These are phyloP conservation scores for Zophobas atratus DNA, from an alignment of 1,140 invertebrate genomes.

Conservation along the genomic window DNA sequence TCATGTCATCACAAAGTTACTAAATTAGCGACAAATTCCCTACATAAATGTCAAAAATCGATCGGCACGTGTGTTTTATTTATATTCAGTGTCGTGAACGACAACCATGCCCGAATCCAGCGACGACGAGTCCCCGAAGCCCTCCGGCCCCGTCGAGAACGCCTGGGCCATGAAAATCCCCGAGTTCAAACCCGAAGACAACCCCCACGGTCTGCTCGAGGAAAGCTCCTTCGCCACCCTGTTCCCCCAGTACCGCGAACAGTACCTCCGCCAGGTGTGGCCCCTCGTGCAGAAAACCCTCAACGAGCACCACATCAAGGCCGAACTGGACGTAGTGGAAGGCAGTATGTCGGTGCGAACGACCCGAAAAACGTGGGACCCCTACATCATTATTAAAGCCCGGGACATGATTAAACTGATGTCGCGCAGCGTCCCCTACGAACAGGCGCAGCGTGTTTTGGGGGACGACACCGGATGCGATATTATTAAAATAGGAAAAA, in stretches of 20 bases:
- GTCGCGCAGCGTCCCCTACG: conserved; percentile 96
- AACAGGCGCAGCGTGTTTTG: conserved; percentile 90
- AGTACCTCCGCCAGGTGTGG: conserved; percentile 97
- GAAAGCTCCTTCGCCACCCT: conserved; percentile 81
- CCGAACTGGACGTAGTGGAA: conserved; percentile 95
- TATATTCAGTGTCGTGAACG: too few relatives aligned
- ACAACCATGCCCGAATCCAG: conserved; percentile 56
- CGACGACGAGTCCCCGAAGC: conserved; percentile 59
- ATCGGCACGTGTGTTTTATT: too few relatives aligned
- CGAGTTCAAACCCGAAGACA: conserved; percentile 91
- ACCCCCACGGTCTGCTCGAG: conserved; percentile 84
- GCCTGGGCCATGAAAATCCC: conserved; percentile 93
- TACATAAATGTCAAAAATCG: too few relatives aligned
- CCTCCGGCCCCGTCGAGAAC: conserved; percentile 79
- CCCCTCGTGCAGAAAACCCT: conserved; percentile 92
- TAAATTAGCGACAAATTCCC: too few relatives aligned
- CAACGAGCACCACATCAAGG: conserved; percentile 84
- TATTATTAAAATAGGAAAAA: conserved; percentile 96
- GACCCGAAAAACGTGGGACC: conserved; percentile 98
- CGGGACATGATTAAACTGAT: conserved; percentile 96
- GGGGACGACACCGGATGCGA: conserved; percentile 95
- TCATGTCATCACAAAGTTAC: too few relatives aligned
- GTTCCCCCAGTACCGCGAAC: conserved; percentile 92
- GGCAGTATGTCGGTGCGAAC: conserved; percentile 95
- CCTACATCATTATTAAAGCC: conserved; percentile 97